Evolutionary conservation across 2,113 vertebrate species (phyloP), one percentile per base, ranked within the genome.

Genomic region (Phylloscopus trochilus): DNA sequence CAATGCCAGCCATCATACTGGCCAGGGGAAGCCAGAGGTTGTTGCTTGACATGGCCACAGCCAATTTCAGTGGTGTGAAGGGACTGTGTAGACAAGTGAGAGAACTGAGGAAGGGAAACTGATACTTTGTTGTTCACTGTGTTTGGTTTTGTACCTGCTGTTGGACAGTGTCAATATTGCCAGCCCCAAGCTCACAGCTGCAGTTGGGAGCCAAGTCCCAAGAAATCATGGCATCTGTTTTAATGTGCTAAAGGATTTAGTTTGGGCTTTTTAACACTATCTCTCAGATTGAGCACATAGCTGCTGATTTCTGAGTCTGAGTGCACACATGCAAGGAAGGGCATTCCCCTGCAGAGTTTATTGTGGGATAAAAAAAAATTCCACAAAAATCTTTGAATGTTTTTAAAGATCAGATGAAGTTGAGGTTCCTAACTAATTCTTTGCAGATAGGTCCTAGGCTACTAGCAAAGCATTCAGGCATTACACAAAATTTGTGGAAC

Each of bases 21-120:
- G 27, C 46, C 4, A 1, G 60, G 18, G n/a, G 21, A 39, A 66
- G 14, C 5, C 62, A 66, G n/a, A 7, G 2, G 0, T 6, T 47
- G 12, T 10, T 52, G 15, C 35, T 56, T 73, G 23, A 20, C 14
- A 2, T 22, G 11, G 23, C 22, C 21, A 23, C 37, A 60, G 19
- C 11, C 30, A 73, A 93, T 67, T 94, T 81, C 59, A 77, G 31
- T 24, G 52, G 27, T 24, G 8, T n/a, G 11, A 78, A 49, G 28
- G 53, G 26, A 10, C 7, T 59, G 66, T 49, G 24, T 47, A 27
- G 20, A 5, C 3, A 37, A 43, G 6, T 30, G 23, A 72, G 16
- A 89, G 20, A 33, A 55, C 35, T 30, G 11, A 6, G 14, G 28
- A 20, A 79, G 41, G 18, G 10, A 59, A 59, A n/a, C 3, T 51